Conservation (phyloP, 1,140 invertebrate species). For the Bicyclus anynana region DNA sequence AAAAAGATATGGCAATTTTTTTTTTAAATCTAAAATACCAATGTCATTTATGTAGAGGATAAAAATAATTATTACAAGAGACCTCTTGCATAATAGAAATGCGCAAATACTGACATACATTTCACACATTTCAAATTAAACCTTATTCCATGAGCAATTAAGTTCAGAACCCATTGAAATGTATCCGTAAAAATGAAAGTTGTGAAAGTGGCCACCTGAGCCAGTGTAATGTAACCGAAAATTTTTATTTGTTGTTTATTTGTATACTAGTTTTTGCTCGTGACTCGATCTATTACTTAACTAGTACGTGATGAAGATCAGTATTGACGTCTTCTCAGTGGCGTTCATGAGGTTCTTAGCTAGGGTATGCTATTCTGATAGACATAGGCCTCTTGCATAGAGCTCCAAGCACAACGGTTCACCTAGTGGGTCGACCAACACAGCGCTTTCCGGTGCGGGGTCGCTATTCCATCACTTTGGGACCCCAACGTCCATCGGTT, state of each 20-base stretch:
- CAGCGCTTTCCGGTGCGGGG: too few relatives aligned
- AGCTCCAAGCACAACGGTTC: too few relatives aligned
- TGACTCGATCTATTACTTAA: background rate
- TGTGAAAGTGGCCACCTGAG: conserved; percentile 14
- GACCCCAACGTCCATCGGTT: too few relatives aligned
- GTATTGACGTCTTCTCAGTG: background rate
- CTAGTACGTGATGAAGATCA: background rate
- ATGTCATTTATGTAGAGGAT: too few relatives aligned
- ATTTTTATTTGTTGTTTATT: background rate
- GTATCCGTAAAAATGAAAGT: conserved; percentile 25
- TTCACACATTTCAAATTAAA: background rate
- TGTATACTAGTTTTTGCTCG: background rate
- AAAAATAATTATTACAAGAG: conserved; percentile 18
- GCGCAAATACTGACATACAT: conserved; percentile 17
- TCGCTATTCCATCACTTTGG: too few relatives aligned
- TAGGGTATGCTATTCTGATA: too few relatives aligned
- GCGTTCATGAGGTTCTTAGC: too few relatives aligned
- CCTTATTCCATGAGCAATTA: background rate
- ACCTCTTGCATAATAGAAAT: conserved; percentile 18
- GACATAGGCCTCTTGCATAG: too few relatives aligned
- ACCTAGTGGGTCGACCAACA: too few relatives aligned
- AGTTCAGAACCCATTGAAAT: conserved; percentile 13
- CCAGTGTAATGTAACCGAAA: background rate
- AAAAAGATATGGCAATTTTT: too few relatives aligned
- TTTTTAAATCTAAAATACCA: too few relatives aligned